Conservation (phyloP, 2,113 vertebrate species). For the Odocoileus virginianus region DNA sequence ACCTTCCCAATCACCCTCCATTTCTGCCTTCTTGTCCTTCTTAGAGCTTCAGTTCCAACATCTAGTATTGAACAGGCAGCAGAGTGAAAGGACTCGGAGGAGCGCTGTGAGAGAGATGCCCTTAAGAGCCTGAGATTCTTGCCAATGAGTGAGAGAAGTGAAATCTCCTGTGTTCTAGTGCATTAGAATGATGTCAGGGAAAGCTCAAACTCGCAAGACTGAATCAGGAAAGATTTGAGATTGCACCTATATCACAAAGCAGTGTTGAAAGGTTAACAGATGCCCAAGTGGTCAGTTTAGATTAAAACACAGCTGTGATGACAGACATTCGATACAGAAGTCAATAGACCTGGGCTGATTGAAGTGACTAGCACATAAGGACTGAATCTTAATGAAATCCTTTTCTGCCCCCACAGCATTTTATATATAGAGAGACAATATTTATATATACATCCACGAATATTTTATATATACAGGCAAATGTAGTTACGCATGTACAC, state of each 20-base stretch:
- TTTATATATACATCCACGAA: background rate
- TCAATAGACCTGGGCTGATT: constrained; percentile 1
- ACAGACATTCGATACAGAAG: constrained; percentile 48
- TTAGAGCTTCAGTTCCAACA: background rate
- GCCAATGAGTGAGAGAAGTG: background rate
- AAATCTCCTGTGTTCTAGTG: background rate
- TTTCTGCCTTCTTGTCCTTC: background rate
- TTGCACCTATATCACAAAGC: constrained; percentile 12
- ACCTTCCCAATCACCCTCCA: background rate
- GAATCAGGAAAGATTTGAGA: constrained; percentile 7
- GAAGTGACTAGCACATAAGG: background rate
- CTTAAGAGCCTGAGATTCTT: background rate
- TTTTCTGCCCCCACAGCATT: background rate
- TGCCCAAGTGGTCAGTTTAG: constrained; percentile 37
- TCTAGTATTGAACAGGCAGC: background rate
- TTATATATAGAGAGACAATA: background rate
- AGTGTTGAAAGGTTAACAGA: constrained; percentile 44
- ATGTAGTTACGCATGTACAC: background rate
- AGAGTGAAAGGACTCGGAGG: background rate
- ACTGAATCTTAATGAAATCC: background rate
- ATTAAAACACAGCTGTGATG: constrained; percentile 48
- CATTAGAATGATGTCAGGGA: background rate
- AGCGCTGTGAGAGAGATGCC: background rate
- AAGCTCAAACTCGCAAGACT: background rate
- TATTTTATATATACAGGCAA: too few species aligned